Conservation (phyloP, 2,888 invertebrate species). For the Rotaria socialis region DNA sequence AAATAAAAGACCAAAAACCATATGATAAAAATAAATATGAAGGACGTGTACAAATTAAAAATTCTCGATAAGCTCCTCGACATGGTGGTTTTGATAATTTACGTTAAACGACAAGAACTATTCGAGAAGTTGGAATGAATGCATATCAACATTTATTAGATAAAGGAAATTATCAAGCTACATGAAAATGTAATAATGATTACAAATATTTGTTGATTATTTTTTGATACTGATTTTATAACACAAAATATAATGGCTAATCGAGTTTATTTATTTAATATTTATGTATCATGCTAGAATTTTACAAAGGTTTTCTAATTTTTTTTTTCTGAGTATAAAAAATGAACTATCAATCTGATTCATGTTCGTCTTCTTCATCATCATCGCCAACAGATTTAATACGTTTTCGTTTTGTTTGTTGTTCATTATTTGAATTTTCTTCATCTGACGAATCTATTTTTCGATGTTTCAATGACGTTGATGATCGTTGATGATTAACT, state of each 20-base stretch:
- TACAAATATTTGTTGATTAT: too few species aligned
- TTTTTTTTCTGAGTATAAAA: too few species aligned
- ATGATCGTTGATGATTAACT: slow-evolving; percentile 21
- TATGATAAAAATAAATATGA: neutral
- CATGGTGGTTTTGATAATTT: neutral
- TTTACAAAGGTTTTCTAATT: too few species aligned
- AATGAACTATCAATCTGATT: neutral
- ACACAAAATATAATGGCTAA: too few species aligned
- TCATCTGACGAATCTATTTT: neutral
- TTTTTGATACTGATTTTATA: too few species aligned
- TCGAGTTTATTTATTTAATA: too few species aligned
- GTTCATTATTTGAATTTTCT: neutral
- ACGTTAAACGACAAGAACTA: neutral
- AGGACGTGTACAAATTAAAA: neutral
- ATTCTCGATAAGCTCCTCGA: neutral
- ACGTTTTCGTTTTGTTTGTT: neutral
- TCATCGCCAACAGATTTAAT: neutral
- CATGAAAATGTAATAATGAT: neutral
- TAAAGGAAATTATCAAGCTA: slow-evolving; percentile 2
- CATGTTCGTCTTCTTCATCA: neutral
- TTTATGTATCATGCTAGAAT: too few species aligned
- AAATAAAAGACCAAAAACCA: neutral
- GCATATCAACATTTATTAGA: neutral
- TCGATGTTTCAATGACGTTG: slow-evolving; percentile 32
- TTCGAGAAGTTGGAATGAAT: neutral